Evolutionary conservation across 2,888 invertebrate species (phyloP).

Genomic region (Microctonus brassicae): DNA sequence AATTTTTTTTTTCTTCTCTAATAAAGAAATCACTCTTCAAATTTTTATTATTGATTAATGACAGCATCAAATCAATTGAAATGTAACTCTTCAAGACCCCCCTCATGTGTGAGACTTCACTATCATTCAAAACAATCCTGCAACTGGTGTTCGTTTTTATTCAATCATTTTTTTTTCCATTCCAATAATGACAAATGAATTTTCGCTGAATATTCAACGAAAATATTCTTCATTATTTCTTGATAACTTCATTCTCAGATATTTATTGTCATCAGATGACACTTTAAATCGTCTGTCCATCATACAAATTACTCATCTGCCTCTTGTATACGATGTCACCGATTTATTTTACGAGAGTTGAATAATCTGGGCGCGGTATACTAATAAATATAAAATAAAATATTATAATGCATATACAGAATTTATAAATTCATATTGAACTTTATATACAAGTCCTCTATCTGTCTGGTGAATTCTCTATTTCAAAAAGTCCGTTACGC

Average conservation of each 20-base stretch:
- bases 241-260: no score
- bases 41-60: constrained; percentile 13
- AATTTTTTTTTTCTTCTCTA: no score
- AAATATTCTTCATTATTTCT: no score
- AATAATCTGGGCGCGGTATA: constrained; percentile 32
- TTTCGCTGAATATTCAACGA: constrained; percentile 61
- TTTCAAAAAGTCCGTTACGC: constrained; percentile 25
- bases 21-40: not conserved
- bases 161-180: no score
- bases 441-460: constrained; percentile 20
- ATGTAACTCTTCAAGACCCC: no score
- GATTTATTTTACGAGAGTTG: constrained; percentile 65
- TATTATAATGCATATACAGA: constrained; percentile 20
- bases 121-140: not conserved
- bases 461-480: not conserved
- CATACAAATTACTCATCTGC: constrained; percentile 64
- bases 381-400: constrained; percentile 27
- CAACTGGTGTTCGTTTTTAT: constrained; percentile 37
- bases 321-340: constrained; percentile 61
- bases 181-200: constrained; percentile 59
- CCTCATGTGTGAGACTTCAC: not conserved
- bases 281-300: constrained; percentile 54
- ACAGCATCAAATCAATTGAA: no score
- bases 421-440: no score
- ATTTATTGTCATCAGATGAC: constrained; percentile 45